phyloP scores from a whole-genome alignment of 2,888 invertebrate species.

The Agonopterix alstromeriana region DNA sequence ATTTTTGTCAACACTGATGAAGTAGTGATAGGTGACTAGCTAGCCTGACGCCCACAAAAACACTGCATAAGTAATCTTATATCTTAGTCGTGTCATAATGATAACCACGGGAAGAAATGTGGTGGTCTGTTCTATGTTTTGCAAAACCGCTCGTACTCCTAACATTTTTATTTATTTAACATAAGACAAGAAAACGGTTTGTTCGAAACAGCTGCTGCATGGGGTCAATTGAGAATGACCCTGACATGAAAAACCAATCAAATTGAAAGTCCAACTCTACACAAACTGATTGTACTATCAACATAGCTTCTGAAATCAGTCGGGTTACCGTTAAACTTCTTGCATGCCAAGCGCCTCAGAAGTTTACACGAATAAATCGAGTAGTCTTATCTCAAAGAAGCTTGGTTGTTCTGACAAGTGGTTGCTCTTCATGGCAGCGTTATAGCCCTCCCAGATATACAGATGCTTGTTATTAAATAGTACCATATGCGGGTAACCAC shows the following conservation, averaged over 20 bases:
- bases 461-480: slow-evolving; percentile 43
- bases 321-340: slow-evolving; percentile 30
- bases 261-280: slow-evolving; percentile 23
- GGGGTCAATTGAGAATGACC: slow-evolving; percentile 68
- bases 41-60: no score
- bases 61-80: no score
- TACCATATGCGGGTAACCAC: slow-evolving; percentile 63
- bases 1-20: no score
- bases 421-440: slow-evolving; percentile 8
- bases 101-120: no score
- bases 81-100: no score
- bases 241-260: slow-evolving; percentile 46
- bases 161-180: slow-evolving; percentile 24
- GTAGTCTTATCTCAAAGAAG: slow-evolving; percentile 10
- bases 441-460: slow-evolving; percentile 26
- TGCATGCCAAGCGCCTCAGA: slow-evolving; percentile 23
- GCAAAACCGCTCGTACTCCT: no score
- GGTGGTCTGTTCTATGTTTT: no score
- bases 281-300: slow-evolving; percentile 4
- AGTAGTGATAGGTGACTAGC: no score
- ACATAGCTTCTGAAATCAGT: slow-evolving; percentile 24
- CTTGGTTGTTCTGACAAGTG: background rate
- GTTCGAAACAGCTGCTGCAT: slow-evolving; percentile 55
- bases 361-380: slow-evolving; percentile 19
- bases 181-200: slow-evolving; percentile 43